A percentile compares a stretch with the other conserved stretches of the same genome.
Conservation (phyloP, 2,888 invertebrate genomes). For the Caenorhabditis uteleia region DNA sequence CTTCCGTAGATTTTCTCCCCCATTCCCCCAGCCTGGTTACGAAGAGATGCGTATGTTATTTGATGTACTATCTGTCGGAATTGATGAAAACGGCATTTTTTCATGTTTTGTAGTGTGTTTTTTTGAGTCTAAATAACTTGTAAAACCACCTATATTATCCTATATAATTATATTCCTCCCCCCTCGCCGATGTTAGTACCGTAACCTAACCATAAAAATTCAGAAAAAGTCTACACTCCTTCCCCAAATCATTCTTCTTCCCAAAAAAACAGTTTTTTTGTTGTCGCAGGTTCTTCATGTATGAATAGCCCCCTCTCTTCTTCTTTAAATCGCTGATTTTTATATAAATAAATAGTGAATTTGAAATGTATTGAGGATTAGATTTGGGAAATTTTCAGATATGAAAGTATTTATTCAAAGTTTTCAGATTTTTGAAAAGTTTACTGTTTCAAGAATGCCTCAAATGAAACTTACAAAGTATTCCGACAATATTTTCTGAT, state of each 20-base stretch:
- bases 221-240: not conserved
- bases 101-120: too few species aligned
- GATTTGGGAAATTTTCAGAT: not conserved
- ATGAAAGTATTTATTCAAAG: not conserved
- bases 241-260: not conserved
- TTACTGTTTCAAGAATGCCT: too few species aligned
- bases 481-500: too few species aligned
- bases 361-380: not conserved
- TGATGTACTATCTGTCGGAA: slow-evolving; percentile 5
- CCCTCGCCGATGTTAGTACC: slow-evolving; percentile 42
- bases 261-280: not conserved
- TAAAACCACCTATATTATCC: not conserved
- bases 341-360: not conserved
- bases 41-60: not conserved
- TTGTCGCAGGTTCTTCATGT: not conserved
- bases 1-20: not conserved
- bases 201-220: too few species aligned
- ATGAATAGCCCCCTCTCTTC: not conserved
- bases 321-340: not conserved
- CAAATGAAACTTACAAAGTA: too few species aligned
- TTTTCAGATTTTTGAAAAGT: too few species aligned
- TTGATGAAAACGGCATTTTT: not conserved
- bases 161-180: not conserved
- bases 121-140: too few species aligned
- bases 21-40: slow-evolving; percentile 1